phyloP scores from a whole-genome alignment of 2,113 vertebrate genomes.

The Perca fluviatilis region DNA sequence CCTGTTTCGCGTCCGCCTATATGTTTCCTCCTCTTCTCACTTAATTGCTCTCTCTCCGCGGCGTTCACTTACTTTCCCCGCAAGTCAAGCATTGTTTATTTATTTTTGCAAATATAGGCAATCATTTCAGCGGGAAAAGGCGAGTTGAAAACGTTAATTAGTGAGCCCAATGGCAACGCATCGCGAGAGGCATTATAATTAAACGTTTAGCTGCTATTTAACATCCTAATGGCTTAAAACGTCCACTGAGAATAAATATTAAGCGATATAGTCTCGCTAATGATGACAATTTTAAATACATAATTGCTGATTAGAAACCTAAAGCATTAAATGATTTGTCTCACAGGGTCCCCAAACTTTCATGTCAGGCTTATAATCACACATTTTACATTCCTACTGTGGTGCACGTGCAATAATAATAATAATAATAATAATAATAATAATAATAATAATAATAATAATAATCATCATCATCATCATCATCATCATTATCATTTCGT shows the following conservation, averaged over 20 bases:
- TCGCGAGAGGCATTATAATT: conserved; percentile 74
- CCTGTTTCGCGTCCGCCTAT: conserved; percentile 63
- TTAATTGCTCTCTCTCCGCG: conserved; percentile 67
- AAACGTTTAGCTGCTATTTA: conserved; percentile 82
- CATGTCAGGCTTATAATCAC: background rate
- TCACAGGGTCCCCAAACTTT: conserved; percentile 24
- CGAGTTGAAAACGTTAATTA: conserved; percentile 79
- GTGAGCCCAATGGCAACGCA: conserved; percentile 79
- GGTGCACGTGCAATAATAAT: background rate
- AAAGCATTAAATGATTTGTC: conserved; percentile 38
- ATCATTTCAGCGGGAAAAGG: conserved; percentile 59
- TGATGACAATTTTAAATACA: conserved; percentile 65
- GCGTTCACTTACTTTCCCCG: conserved; percentile 65
- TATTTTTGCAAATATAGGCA: conserved; percentile 75
- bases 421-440: conserved; percentile 13
- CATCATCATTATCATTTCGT: background rate
- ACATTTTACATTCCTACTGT: background rate
- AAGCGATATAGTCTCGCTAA: conserved; percentile 64
- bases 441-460: background rate
- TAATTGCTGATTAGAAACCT: conserved; percentile 59
- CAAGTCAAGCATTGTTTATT: conserved; percentile 76
- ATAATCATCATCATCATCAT: too few relatives aligned
- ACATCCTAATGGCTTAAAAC: conserved; percentile 75
- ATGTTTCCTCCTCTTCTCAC: conserved; percentile 56
- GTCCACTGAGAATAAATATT: conserved; percentile 76